phyloP scores from a whole-genome alignment of 2,888 invertebrate genomes.

The Nephrocerus scutellatus region DNA sequence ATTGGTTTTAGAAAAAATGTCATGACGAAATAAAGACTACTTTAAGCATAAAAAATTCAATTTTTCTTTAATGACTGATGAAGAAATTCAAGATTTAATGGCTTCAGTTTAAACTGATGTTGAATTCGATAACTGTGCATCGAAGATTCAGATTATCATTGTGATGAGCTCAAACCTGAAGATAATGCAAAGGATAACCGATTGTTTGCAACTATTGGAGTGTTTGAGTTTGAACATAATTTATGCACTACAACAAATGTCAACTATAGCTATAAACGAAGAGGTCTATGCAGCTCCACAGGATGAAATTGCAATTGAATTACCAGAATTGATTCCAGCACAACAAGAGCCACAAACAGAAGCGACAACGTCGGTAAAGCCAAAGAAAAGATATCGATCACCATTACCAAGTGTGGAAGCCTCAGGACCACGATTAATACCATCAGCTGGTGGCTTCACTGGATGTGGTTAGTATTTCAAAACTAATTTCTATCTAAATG shows the following conservation, averaged over 20 bases:
- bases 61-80: slow-evolving; percentile 3
- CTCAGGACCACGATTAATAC: background rate
- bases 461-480: slow-evolving; percentile 5
- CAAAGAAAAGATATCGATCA: slow-evolving; percentile 2
- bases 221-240: background rate
- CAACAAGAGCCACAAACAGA: slow-evolving; percentile 1
- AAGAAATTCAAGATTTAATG: slow-evolving; percentile 8
- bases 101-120: background rate
- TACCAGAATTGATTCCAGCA: too few species aligned
- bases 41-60: slow-evolving; percentile 7
- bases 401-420: slow-evolving; percentile 5
- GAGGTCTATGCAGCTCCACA: too few species aligned
- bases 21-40: too few species aligned
- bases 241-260: background rate
- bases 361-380: slow-evolving; percentile 6
- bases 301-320: too few species aligned
- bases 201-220: slow-evolving; percentile 4
- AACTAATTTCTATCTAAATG: background rate
- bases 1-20: too few species aligned
- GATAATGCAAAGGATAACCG: slow-evolving; percentile 3
- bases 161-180: slow-evolving; percentile 9
- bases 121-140: slow-evolving; percentile 6
- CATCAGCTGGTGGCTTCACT: slow-evolving; percentile 10
- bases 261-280: too few species aligned
- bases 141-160: slow-evolving; percentile 11